phyloP scores from a whole-genome alignment of 2,797 vertebrate species.

The Champsocephalus gunnari region DNA sequence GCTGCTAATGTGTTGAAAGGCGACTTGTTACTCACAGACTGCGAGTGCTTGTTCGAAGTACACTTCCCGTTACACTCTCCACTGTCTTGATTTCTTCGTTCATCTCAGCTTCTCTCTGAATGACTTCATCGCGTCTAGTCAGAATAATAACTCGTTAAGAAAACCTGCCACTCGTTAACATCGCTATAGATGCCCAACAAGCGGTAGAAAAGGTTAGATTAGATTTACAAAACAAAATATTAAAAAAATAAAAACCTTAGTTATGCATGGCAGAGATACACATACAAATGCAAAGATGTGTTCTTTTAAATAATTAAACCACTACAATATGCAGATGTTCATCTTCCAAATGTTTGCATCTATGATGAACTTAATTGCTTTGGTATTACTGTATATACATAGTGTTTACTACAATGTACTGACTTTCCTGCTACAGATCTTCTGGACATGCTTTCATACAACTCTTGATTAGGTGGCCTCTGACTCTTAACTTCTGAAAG shows the following conservation, averaged over 20 bases:
- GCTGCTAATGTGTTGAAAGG: neutral
- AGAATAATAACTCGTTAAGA: neutral
- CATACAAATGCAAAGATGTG: neutral
- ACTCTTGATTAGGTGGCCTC: neutral
- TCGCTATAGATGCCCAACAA: neutral
- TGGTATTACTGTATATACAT: neutral
- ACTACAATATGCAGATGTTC: no score
- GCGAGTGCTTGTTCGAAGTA: constrained; percentile 9
- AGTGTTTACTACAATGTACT: neutral
- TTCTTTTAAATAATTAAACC: neutral
- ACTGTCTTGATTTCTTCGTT: constrained; percentile 69
- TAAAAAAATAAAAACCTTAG: neutral
- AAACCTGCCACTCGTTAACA: neutral
- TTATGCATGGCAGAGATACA: neutral
- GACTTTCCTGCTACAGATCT: neutral
- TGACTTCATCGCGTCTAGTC: constrained; percentile 78
- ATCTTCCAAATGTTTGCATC: neutral
- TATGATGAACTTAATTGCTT: neutral
- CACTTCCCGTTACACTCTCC: constrained; percentile 66
- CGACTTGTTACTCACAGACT: constrained; percentile 62
- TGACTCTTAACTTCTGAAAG: neutral
- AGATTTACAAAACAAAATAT: neutral
- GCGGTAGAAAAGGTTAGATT: neutral
- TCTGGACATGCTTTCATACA: neutral
- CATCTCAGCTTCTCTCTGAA: constrained; percentile 74